Evolutionary conservation across 2,888 invertebrate genomes (phyloP).

Genomic region (Fragum sueziense): DNA sequence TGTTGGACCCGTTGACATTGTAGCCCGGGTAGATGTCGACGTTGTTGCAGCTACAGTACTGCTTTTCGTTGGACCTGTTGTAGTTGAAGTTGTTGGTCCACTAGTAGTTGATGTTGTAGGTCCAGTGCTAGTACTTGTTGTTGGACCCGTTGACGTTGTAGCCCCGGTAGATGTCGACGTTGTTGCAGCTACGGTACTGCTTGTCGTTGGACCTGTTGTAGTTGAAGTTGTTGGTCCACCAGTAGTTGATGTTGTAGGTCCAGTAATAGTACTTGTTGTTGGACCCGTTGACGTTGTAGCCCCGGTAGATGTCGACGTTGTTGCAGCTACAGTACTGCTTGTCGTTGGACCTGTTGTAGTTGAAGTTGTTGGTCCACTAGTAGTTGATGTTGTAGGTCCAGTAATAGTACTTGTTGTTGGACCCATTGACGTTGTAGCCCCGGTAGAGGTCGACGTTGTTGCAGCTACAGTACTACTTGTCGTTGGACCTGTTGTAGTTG

Average conservation of each 20-base stretch:
- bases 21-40: background rate
- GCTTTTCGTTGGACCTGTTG: background rate
- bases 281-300: background rate
- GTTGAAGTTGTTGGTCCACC: background rate
- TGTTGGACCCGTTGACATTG: background rate
- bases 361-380: conserved; percentile 3
- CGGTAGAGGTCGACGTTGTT: background rate
- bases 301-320: background rate
- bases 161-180: background rate
- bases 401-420: background rate
- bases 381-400: conserved; percentile 13
- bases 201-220: background rate
- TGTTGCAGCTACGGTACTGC: background rate
- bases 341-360: background rate
- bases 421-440: background rate
- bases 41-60: background rate
- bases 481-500: background rate
- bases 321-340: background rate
- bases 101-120: background rate
- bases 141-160: background rate
- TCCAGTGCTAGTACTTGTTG: background rate
- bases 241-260: background rate
- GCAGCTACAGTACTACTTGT: conserved; percentile 1
- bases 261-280: background rate
- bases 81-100: background rate